A percentile compares a stretch with the other conserved stretches of the same genome.
Evolutionary conservation across 2,797 vertebrate genomes (phyloP).

Genomic region (Premnoplex brunnescens): DNA sequence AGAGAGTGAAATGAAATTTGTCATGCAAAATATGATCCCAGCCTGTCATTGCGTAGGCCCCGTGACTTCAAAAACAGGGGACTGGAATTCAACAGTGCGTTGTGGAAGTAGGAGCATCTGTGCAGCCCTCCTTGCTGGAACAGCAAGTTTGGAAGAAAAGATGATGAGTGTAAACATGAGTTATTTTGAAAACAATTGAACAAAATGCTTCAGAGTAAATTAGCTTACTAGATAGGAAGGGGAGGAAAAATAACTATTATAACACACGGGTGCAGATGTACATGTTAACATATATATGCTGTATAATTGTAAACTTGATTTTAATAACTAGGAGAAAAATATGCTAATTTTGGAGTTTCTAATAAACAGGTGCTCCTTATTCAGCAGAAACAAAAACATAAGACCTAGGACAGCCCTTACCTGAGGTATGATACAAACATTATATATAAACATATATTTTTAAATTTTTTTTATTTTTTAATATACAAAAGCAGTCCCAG

Average conservation of each 20-base stretch:
- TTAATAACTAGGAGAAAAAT: background rate
- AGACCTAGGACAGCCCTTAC: background rate
- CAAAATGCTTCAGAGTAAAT: background rate
- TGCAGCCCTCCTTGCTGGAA: background rate
- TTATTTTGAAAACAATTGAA: background rate
- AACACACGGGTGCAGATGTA: background rate
- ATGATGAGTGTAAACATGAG: background rate
- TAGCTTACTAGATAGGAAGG: background rate
- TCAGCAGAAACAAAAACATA: background rate
- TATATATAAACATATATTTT: background rate
- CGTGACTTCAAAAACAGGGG: background rate
- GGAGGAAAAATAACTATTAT: rapidly evolving
- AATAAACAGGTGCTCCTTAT: background rate
- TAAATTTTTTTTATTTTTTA: background rate
- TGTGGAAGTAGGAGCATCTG: background rate
- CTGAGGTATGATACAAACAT: background rate
- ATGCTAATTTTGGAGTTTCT: background rate
- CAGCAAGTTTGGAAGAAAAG: background rate
- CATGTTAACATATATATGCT: background rate
- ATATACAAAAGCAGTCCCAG: background rate
- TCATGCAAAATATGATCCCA: background rate
- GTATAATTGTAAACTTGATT: background rate
- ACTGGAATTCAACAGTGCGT: background rate
- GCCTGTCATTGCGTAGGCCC: rapidly evolving
- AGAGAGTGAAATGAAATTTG: background rate